phyloP scores from a whole-genome alignment of 23 tunicate genomes.

The Halocynthia aurantium region DNA sequence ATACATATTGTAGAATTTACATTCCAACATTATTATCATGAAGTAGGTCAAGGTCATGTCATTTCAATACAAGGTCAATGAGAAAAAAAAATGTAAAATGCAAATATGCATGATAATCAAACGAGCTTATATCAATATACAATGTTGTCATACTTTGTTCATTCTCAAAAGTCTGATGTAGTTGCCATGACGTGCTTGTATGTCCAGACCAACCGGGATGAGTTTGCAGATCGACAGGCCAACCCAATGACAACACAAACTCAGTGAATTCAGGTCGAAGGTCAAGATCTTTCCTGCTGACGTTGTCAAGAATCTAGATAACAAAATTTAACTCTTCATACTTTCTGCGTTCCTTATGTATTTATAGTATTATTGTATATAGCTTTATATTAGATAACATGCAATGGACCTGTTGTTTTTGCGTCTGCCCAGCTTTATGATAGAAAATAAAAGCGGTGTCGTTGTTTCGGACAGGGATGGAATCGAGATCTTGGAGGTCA shows the following conservation, averaged over 20 bases:
- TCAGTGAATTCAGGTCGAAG: conserved; percentile 72
- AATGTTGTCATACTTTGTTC: too few relatives aligned
- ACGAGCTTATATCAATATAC: too few relatives aligned
- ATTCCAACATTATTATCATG: too few relatives aligned
- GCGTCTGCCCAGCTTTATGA: conserved; percentile 60
- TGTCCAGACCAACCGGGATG: conserved; percentile 90
- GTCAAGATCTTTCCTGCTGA: conserved; percentile 14
- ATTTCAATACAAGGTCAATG: too few relatives aligned
- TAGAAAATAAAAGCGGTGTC: conserved; percentile 89
- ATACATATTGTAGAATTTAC: too few relatives aligned
- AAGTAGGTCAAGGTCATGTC: too few relatives aligned
- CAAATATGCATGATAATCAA: too few relatives aligned
- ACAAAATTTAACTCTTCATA: not conserved
- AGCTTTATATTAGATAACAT: too few relatives aligned
- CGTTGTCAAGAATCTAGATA: conserved; percentile 62
- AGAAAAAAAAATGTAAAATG: too few relatives aligned
- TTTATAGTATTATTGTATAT: too few relatives aligned
- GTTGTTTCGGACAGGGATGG: conserved; percentile 64
- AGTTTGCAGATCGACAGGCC: conserved; percentile 52
- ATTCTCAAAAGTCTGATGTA: conserved; percentile 1
- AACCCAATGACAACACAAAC: conserved; percentile 75
- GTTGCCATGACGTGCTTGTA: conserved; percentile 33
- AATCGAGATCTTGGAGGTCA: conserved; percentile 65
- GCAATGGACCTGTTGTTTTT: conserved; percentile 42
- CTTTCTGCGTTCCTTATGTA: too few relatives aligned